These are phyloP conservation scores for Hydrotaea diabolus DNA, from an alignment of 2,888 invertebrate species.

Conservation along the genomic window DNA sequence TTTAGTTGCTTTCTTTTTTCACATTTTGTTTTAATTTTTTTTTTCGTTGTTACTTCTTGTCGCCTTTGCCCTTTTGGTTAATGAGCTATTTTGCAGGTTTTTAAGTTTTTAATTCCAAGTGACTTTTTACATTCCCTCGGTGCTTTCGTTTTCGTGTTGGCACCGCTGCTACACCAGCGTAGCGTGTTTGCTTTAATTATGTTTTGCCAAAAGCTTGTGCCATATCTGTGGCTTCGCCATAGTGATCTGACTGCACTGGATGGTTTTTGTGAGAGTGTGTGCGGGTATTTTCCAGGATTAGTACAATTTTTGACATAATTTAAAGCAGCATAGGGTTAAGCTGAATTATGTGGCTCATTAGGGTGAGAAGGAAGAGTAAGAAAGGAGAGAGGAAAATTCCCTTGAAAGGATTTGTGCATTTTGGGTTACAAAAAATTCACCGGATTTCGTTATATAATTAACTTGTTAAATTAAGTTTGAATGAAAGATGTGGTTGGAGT, in stretches of 20 bases:
- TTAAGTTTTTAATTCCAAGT: constrained; percentile 25
- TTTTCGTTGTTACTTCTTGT: not conserved
- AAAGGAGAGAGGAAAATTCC: not conserved
- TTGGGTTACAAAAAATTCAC: no score
- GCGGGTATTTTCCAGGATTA: no score
- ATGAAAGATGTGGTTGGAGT: no score
- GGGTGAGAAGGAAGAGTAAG: no score
- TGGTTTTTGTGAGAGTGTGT: not conserved
- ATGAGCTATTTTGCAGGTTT: constrained; percentile 40
- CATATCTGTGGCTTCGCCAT: not conserved
- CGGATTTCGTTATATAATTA: no score
- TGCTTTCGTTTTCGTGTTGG: not conserved
- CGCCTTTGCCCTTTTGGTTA: constrained; percentile 13
- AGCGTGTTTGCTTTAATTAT: constrained; percentile 29
- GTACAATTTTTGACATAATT: not conserved
- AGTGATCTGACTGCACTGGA: constrained; percentile 3
- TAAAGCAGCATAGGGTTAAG: no score
- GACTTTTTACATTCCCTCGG: not conserved
- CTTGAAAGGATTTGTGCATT: not conserved
- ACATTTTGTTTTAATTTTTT: not conserved
- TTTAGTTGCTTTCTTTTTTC: not conserved
- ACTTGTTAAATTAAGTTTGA: no score
- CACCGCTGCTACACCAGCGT: not conserved
- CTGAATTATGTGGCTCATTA: not conserved
- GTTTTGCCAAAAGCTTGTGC: not conserved